Conservation (phyloP, 2,113 vertebrate species). For the Larimichthys polyactis region DNA sequence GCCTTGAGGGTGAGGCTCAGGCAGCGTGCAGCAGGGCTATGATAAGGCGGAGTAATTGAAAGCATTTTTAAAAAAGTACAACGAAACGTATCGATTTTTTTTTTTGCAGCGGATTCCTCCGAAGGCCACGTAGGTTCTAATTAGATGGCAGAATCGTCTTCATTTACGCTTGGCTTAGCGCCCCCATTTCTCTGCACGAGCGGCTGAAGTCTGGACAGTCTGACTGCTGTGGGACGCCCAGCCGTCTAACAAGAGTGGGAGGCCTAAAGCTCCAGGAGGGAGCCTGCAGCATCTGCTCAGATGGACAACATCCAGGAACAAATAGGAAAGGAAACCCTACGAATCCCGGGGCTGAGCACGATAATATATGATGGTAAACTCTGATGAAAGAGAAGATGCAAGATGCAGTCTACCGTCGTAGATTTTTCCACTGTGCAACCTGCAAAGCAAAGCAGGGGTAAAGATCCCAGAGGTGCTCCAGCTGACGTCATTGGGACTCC, state of each 20-base stretch:
- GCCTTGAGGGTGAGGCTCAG: conserved; percentile 47
- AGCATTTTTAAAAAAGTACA: conserved; percentile 12
- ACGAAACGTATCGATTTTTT: background rate
- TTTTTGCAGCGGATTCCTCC: conserved; percentile 32
- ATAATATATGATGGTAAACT: conserved; percentile 35
- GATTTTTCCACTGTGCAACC: conserved; percentile 6
- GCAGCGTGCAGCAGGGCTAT: conserved; percentile 18
- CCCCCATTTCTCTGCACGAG: conserved; percentile 39
- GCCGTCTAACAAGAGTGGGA: conserved; percentile 34
- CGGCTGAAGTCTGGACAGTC: conserved; percentile 47
- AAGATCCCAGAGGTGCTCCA: conserved; percentile 55
- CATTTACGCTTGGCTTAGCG: conserved; percentile 34
- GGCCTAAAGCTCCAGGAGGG: conserved; percentile 49
- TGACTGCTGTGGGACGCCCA: conserved; percentile 38
- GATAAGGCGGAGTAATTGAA: conserved; percentile 46
- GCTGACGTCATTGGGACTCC: conserved; percentile 75
- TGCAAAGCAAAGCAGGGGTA: conserved; percentile 35
- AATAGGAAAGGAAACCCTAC: conserved; percentile 60
- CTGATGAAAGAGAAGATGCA: conserved; percentile 33
- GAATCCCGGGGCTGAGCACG: conserved; percentile 31
- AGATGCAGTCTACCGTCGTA: background rate
- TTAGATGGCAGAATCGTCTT: conserved; percentile 40
- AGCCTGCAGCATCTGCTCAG: conserved; percentile 68
- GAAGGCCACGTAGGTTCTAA: conserved; percentile 55
- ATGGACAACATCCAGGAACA: conserved; percentile 69